Conservation (phyloP, 1,140 invertebrate species). For the Formica selysi region DNA sequence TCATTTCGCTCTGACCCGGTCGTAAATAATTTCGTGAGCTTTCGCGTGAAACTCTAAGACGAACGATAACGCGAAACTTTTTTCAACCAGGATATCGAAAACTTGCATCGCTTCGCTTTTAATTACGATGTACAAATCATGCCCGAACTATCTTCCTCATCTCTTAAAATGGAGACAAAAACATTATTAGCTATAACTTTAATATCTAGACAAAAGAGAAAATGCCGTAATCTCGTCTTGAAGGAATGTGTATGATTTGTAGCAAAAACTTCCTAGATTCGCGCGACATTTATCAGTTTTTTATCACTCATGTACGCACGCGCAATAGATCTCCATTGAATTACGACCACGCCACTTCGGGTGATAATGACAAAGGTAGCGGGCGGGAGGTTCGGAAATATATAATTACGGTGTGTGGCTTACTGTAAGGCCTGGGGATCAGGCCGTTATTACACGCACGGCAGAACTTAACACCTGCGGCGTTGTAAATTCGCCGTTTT, state of each 20-base stretch:
- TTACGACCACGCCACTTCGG: conserved; percentile 69
- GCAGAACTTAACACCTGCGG: conserved; percentile 83
- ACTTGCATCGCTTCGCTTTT: neutral
- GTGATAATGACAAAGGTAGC: conserved; percentile 79
- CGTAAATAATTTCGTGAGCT: neutral
- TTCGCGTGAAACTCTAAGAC: neutral
- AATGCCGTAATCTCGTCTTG: neutral
- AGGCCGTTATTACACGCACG: conserved; percentile 78
- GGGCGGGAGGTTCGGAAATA: conserved; percentile 74
- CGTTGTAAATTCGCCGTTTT: conserved; percentile 82
- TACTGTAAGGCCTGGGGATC: conserved; percentile 74
- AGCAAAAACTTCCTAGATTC: conserved; percentile 60
- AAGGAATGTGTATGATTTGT: neutral
- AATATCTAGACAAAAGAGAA: neutral
- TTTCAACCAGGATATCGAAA: neutral
- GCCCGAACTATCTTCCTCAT: neutral
- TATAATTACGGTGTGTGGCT: conserved; percentile 80
- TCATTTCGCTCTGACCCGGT: neutral
- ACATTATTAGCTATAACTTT: neutral
- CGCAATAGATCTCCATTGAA: conserved; percentile 72
- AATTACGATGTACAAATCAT: neutral
- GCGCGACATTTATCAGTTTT: conserved; percentile 33
- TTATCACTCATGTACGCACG: conserved; percentile 49
- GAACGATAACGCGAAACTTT: neutral
- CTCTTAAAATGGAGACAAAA: neutral